Base-by-base conservation (phyloP, 1,140 invertebrate species). In the Charaxes varanes region DNA sequence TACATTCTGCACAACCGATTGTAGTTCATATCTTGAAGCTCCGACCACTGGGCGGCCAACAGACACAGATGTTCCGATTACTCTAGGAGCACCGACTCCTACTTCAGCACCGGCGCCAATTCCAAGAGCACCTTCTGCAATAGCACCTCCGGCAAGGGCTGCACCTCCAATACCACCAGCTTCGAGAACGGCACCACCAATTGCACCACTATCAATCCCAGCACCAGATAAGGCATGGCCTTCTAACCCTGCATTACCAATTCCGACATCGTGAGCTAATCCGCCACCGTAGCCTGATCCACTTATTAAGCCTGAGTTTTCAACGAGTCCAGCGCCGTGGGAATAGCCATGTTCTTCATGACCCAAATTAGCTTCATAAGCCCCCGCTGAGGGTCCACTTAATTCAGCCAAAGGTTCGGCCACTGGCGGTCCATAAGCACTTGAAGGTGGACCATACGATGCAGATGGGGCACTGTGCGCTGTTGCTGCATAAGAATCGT, bases 1-100 rank as follows among this genome's bases (percentile, higher is more conserved):
- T 0, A 83, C 54, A 41, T 83, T 72, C 46, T 83, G 79, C 1
- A 83, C 60, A 2, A 83, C 79, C 4, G 69, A 72, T 37, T 80
- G 67, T 7, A 83, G 64, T 31, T 83, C 76, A 51, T 77, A 79
- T 53, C 70, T 74, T 0, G 70, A 55, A 0, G 63, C 41, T 16
- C 42, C 24, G 2, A 41, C 41, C 3, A 47, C 34, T 1, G 73
- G 69, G 4, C 57, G 60, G 15, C 71, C 71, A 6, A 77, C 70
- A 3, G 49, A 46, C 1, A 79, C 71, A 2, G 53, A 60, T n/a
- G 67, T 68, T 7, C 72, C 79, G 41, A 80, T 69, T 0, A 83
- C 66, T 43, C 58, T 57, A 4, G 73, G 60, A 13, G 4, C 8
- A 12, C 36, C 11, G 6, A 16, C 22, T 13, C 30, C 32, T n/a